Conservation (phyloP, 2,113 vertebrate genomes). For the Romanogobio albipinnatus region DNA sequence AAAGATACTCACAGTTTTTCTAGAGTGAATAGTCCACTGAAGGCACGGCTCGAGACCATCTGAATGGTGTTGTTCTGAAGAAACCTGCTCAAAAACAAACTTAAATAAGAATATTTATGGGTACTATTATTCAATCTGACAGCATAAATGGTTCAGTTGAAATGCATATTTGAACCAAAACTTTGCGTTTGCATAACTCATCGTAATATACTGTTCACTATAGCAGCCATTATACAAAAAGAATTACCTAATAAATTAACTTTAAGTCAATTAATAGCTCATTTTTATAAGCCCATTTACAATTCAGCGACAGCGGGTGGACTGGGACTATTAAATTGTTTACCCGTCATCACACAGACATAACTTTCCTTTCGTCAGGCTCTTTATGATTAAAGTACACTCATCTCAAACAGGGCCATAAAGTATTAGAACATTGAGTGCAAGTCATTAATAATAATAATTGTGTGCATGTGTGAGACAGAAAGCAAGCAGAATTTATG, state of each 20-base stretch:
- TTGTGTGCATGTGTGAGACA: not conserved
- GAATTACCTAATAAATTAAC: not conserved
- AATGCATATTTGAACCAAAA: not conserved
- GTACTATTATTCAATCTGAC: not conserved
- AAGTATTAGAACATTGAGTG: not conserved
- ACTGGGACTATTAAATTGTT: not conserved
- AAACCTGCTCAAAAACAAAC: conserved; percentile 65
- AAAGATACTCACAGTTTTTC: conserved; percentile 77
- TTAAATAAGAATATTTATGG: not conserved
- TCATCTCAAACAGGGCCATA: not conserved
- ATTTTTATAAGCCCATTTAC: not conserved
- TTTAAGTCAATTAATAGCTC: not conserved
- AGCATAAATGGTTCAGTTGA: not conserved
- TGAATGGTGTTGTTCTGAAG: conserved; percentile 81
- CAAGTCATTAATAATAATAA: not conserved
- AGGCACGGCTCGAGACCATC: conserved; percentile 74
- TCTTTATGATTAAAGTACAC: not conserved
- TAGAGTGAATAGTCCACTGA: conserved; percentile 76
- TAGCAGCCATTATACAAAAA: no score
- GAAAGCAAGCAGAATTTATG: not conserved
- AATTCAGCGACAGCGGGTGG: not conserved
- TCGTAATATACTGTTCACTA: not conserved
- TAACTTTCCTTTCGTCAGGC: not conserved
- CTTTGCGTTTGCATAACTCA: not conserved
- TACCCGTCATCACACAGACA: not conserved